Evolutionary conservation across 2,113 vertebrate genomes (phyloP).

Genomic region (Cynoglossus semilaevis): DNA sequence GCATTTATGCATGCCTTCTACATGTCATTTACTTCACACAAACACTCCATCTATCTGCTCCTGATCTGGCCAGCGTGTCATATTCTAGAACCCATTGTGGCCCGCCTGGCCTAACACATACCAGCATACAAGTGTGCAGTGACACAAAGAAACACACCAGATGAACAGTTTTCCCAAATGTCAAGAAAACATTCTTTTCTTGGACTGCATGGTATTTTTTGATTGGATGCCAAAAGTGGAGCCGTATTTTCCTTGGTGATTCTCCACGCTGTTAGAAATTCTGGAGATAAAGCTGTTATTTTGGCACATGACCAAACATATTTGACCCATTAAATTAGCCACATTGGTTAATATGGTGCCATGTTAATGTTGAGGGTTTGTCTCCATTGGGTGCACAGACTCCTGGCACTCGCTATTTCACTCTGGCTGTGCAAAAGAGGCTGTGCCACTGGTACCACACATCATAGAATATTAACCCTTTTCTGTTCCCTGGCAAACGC

Average conservation of each 20-base stretch:
- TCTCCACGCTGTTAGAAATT: conserved; percentile 53
- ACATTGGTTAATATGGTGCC: conserved; percentile 71
- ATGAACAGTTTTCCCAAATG: conserved; percentile 43
- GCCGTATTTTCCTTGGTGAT: conserved; percentile 54
- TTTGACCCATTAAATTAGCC: conserved; percentile 80
- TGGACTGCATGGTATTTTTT: conserved; percentile 19
- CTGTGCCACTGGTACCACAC: conserved; percentile 77
- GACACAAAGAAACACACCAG: conserved; percentile 30
- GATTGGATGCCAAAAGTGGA: conserved; percentile 47
- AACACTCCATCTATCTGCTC: too few relatives aligned
- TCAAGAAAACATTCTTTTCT: conserved; percentile 24
- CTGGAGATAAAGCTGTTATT: conserved; percentile 64
- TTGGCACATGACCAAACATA: conserved; percentile 72
- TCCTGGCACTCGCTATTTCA: conserved; percentile 67
- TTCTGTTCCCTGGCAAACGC: conserved; percentile 77
- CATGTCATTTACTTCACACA: too few relatives aligned
- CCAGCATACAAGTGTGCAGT: conserved; percentile 40
- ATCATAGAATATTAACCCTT: conserved; percentile 86
- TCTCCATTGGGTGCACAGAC: conserved; percentile 74
- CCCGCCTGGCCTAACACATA: conserved; percentile 50
- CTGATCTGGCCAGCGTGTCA: too few relatives aligned
- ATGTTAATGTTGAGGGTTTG: conserved; percentile 73
- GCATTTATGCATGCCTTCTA: too few relatives aligned
- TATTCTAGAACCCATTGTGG: too few relatives aligned
- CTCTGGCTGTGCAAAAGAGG: conserved; percentile 69